phyloP scores from a whole-genome alignment of 2,888 invertebrate species.

The Papilio demoleus region DNA sequence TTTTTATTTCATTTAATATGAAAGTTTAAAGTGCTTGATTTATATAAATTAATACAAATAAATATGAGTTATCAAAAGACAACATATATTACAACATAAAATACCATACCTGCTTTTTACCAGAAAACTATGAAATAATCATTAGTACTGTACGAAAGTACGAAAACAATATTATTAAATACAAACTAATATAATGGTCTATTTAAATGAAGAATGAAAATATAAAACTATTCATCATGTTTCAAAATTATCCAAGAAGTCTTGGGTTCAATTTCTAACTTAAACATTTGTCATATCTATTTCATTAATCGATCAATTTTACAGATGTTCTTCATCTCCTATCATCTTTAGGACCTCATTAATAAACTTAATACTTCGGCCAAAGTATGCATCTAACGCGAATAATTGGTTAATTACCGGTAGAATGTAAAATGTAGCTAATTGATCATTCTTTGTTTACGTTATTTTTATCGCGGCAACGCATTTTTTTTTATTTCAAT shows the following conservation, averaged over 20 bases:
- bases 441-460: too few species aligned
- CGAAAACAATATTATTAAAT: conserved; percentile 20
- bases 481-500: too few species aligned
- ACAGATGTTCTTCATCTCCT: not conserved
- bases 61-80: not conserved
- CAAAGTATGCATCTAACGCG: too few species aligned
- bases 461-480: too few species aligned
- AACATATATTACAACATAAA: conserved; percentile 7
- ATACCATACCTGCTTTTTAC: conserved; percentile 35
- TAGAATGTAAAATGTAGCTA: too few species aligned
- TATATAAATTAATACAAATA: not conserved
- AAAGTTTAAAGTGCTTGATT: not conserved
- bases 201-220: not conserved
- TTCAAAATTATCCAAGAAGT: not conserved
- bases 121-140: conserved; percentile 34
- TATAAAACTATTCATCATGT: not conserved
- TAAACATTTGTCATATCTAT: not conserved
- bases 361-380: not conserved
- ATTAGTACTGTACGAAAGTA: conserved; percentile 34
- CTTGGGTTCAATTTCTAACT: conserved; percentile 8
- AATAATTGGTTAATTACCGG: too few species aligned
- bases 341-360: not conserved
- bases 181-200: not conserved
- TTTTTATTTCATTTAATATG: not conserved
- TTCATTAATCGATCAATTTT: not conserved